Base-by-base conservation (phyloP, 2,113 vertebrate species). In the Heloderma charlesbogerti region DNA sequence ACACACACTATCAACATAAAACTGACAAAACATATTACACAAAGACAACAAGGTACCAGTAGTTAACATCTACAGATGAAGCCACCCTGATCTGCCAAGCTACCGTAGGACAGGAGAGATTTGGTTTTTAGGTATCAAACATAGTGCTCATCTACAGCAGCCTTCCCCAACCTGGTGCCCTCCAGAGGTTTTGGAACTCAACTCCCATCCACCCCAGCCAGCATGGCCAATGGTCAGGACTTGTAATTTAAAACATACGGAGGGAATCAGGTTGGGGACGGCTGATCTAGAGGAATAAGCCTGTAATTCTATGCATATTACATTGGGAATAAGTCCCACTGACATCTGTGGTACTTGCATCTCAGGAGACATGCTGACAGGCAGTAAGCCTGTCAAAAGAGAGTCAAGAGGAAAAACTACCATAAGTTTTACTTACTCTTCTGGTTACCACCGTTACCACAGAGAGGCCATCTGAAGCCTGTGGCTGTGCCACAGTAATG, bases 371-470 rank as follows among this genome's bases (percentile, higher is more conserved):
- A n/a, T n/a, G n/a, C n/a, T n/a, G n/a, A n/a, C 15, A 66, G 22
- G 20, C 20, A 48, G 7, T 63, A 72, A 57, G 40, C 3, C 37
- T 78, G 13, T 16, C 51, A 71, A 84, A 6, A 45, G 92, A 86
- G 90, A 25, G 3, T 45, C 78, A 63, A 69, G 48, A 88, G 74
- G 37, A 75, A 67, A 63, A 45, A 9, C 51, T 54, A 54, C 51
- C 10, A 54, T 54, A 54, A 54, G 51, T 12, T 87, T 37, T 88
- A 97, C 97, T 97, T 94, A 98, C 97, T 96, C 97, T 97, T 31
- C 96, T 96, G 0, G 97, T 94, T 92, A 98, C 94, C 89, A 98
- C 97, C 0, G 98, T 96, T 45, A 98, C 96, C 92, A 98, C 97
- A n/a, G 98, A 98, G 89, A 98, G 91, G 18, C 94, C 95, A 3